A percentile compares a stretch with the other conserved stretches of the same genome.
Conservation (phyloP, 1,140 invertebrate species). For the Drosophila sucinea region DNA sequence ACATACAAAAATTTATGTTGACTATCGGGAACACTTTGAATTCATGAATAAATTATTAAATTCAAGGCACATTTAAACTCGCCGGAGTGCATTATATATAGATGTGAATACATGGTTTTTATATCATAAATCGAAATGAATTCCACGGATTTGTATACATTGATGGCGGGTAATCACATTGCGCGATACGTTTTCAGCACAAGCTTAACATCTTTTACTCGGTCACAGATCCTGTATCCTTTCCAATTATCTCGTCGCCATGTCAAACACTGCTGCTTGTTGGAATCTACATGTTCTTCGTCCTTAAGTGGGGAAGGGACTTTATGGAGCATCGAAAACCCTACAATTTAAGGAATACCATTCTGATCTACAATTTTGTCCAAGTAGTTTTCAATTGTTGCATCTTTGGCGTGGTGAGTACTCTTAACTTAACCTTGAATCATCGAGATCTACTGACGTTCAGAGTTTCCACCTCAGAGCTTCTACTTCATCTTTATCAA, state of each 20-base stretch:
- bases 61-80: not conserved
- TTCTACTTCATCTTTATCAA: not conserved
- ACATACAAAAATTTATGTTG: no score
- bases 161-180: not conserved
- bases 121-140: not conserved
- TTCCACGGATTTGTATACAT: not conserved
- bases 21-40: no score
- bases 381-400: conserved; percentile 84
- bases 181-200: not conserved
- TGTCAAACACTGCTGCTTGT: conserved; percentile 88
- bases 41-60: no score
- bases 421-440: no score
- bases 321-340: conserved; percentile 93
- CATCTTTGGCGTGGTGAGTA: conserved; percentile 2
- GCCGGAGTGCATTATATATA: not conserved
- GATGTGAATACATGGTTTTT: not conserved
- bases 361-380: conserved; percentile 91
- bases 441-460: not conserved
- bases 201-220: not conserved
- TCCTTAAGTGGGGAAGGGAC: conserved; percentile 85
- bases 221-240: not conserved
- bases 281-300: conserved; percentile 89
- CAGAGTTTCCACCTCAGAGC: not conserved
- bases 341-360: conserved; percentile 88
- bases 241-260: conserved; percentile 88